Conservation (phyloP, 2,113 vertebrate genomes). For the Nannospalax galili region DNA sequence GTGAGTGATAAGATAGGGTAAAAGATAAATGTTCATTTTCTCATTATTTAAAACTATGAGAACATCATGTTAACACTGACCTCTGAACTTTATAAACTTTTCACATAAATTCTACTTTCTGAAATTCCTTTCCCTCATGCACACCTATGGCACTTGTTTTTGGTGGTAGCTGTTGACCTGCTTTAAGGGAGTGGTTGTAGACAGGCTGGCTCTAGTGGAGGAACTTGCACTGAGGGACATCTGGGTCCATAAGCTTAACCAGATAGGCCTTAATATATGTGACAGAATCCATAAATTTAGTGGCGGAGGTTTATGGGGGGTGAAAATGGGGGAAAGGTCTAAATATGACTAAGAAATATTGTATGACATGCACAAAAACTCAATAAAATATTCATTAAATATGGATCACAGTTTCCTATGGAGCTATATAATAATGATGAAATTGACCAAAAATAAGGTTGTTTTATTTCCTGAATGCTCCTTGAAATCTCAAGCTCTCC, state of each 20-base stretch:
- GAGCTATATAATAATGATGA: neutral
- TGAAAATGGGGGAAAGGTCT: too few species aligned
- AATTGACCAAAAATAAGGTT: neutral
- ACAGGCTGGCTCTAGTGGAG: too few species aligned
- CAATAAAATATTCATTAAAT: neutral
- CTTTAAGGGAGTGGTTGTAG: too few species aligned
- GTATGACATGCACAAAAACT: neutral
- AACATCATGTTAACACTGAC: neutral
- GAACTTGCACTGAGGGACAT: too few species aligned
- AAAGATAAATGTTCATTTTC: neutral
- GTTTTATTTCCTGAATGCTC: neutral
- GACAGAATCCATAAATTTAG: too few species aligned
- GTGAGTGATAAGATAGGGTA: neutral
- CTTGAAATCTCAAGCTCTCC: neutral
- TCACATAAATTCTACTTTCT: neutral
- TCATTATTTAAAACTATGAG: neutral
- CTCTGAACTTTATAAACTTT: neutral
- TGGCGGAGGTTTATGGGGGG: too few species aligned
- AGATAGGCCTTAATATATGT: too few species aligned
- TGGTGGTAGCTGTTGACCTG: neutral
- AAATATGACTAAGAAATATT: neutral
- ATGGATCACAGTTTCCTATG: neutral
- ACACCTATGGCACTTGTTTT: neutral
- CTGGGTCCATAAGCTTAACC: too few species aligned
- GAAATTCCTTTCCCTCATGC: neutral